These are phyloP conservation scores for Lordiphosa clarofinis DNA, from an alignment of 1,140 invertebrate species.

Conservation along the genomic window DNA sequence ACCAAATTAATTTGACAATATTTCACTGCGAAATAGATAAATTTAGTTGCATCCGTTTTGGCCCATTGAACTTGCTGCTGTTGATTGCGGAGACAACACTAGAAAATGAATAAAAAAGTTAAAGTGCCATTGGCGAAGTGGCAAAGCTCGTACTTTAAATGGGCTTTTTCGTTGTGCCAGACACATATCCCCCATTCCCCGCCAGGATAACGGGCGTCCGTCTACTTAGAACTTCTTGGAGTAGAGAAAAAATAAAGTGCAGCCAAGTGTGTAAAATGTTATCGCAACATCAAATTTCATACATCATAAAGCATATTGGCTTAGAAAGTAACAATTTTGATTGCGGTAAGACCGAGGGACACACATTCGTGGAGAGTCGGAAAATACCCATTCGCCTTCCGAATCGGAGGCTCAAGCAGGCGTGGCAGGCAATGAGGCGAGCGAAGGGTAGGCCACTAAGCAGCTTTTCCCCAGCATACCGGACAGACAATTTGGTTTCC, in stretches of 20 bases:
- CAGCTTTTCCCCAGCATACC: constrained; percentile 37
- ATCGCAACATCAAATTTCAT: constrained; percentile 78
- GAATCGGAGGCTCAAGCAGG: constrained; percentile 36
- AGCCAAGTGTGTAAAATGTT: constrained; percentile 74
- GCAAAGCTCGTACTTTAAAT: constrained; percentile 36
- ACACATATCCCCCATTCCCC: not conserved
- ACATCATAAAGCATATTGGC: constrained; percentile 78
- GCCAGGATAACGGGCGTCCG: not conserved
- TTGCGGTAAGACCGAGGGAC: constrained; percentile 66
- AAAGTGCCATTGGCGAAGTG: constrained; percentile 19
- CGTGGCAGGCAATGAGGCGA: constrained; percentile 61
- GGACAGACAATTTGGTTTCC: constrained; percentile 18
- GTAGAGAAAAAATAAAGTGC: constrained; percentile 58
- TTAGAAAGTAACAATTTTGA: constrained; percentile 78
- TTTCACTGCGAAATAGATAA: constrained; percentile 60
- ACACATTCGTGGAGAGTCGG: constrained; percentile 19
- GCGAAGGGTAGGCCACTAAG: constrained; percentile 29
- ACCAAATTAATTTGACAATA: constrained; percentile 60
- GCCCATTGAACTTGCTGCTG: constrained; percentile 64
- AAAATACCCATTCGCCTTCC: constrained; percentile 39
- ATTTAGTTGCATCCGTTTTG: constrained; percentile 69
- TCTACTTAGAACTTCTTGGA: constrained; percentile 17
- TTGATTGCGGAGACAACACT: constrained; percentile 41
- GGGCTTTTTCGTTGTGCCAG: not conserved
- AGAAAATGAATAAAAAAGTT: constrained; percentile 16